phyloP scores from a whole-genome alignment of 2,113 vertebrate species.

The Dasypus novemcinctus region DNA sequence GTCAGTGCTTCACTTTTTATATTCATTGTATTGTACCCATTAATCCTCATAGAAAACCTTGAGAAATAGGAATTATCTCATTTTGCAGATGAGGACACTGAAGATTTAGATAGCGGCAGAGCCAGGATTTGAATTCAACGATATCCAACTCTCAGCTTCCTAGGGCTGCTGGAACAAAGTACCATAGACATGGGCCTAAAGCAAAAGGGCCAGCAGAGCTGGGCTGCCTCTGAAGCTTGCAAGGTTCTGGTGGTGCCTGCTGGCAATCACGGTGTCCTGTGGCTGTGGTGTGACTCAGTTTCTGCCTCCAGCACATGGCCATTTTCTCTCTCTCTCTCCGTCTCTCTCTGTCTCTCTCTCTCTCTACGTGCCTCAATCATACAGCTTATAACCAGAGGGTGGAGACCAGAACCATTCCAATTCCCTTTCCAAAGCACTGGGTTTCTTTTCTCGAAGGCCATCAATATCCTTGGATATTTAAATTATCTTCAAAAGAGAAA shows the following conservation, averaged over 20 bases:
- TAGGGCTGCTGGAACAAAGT: no score
- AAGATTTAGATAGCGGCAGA: not conserved
- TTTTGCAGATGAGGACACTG: not conserved
- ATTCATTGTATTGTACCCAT: not conserved
- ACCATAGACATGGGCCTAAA: no score
- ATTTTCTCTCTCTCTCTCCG: no score
- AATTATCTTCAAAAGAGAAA: slow-evolving; percentile 17
- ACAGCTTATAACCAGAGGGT: not conserved
- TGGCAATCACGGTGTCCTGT: no score
- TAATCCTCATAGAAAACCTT: not conserved
- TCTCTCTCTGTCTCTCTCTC: no score
- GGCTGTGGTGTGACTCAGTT: no score
- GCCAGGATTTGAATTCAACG: not conserved
- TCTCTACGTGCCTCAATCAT: not conserved
- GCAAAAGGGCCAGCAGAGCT: no score
- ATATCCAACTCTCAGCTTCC: not conserved
- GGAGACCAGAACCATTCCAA: not conserved
- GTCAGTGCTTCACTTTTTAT: not conserved
- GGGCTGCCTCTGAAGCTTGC: no score
- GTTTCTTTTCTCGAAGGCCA: slow-evolving; percentile 1
- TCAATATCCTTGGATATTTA: slow-evolving; percentile 7
- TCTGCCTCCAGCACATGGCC: no score
- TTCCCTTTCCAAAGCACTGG: not conserved
- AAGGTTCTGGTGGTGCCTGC: no score
- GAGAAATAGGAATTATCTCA: not conserved